Evolutionary conservation across 2,797 vertebrate species (phyloP).

Genomic region (Spinus pinus): DNA sequence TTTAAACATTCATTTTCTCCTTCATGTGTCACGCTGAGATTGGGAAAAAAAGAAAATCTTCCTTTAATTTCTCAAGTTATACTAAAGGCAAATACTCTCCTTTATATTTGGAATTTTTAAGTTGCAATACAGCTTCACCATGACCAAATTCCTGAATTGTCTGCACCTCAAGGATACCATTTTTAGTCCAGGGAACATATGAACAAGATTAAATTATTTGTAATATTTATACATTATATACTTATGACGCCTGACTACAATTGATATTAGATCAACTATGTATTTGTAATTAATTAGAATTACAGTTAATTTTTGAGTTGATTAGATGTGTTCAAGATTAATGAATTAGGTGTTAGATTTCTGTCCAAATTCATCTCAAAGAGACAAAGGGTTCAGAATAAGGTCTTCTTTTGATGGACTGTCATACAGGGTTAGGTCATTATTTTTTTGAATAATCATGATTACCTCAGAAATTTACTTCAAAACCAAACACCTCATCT

Average conservation of each 20-base stretch:
- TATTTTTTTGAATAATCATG: background rate
- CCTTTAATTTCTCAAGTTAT: background rate
- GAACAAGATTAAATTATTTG: background rate
- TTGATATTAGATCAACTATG: background rate
- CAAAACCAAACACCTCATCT: background rate
- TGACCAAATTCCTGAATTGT: background rate
- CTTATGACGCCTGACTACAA: background rate
- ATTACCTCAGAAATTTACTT: background rate
- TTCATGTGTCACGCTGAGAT: accelerated
- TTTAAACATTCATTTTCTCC: background rate
- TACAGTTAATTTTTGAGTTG: background rate
- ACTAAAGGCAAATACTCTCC: background rate
- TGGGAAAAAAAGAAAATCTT: background rate
- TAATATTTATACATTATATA: background rate
- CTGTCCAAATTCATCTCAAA: background rate
- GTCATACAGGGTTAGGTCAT: background rate
- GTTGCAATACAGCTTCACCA: background rate
- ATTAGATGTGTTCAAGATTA: background rate
- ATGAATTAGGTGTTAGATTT: background rate
- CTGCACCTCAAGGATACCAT: background rate
- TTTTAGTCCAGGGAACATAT: constrained; percentile 15
- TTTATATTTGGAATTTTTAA: background rate
- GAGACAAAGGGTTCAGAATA: background rate
- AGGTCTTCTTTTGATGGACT: background rate
- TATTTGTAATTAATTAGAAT: background rate